A percentile compares a stretch with the other conserved stretches of the same genome.
phyloP scores from a whole-genome alignment of 1,140 invertebrate species.

The Caerostris extrusa region DNA sequence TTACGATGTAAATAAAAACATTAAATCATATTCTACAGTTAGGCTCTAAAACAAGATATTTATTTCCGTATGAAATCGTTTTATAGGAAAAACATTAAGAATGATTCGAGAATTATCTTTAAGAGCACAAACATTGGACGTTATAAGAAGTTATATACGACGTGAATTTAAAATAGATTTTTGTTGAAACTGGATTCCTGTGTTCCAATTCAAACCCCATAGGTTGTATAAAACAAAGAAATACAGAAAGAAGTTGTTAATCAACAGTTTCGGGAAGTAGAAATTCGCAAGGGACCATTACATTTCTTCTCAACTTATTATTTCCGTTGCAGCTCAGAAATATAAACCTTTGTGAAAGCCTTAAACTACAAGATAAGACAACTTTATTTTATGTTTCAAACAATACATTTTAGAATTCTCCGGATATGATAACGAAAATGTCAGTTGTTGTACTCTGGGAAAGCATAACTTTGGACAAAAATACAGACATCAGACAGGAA shows the following conservation, averaged over 20 bases:
- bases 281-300: conserved; percentile 20
- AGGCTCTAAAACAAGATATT: too few species aligned
- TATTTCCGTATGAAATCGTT: background rate
- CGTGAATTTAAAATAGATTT: conserved; percentile 12
- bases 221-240: conserved; percentile 6
- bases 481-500: background rate
- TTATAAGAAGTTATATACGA: background rate
- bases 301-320: conserved; percentile 35
- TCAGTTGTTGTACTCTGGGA: conserved; percentile 15
- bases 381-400: conserved; percentile 33
- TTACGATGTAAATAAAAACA: too few species aligned
- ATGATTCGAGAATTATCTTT: background rate
- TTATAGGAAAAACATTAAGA: background rate
- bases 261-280: conserved; percentile 2
- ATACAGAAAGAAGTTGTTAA: conserved; percentile 23
- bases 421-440: conserved; percentile 30
- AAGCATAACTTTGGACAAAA: conserved; percentile 15
- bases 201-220: background rate
- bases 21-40: too few species aligned
- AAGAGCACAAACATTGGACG: background rate
- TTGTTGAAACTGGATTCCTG: background rate
- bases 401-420: conserved; percentile 1
- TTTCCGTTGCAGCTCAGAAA: conserved; percentile 16
- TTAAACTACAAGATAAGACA: conserved; percentile 24
- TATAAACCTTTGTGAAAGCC: conserved; percentile 7